These are phyloP conservation scores for Scelioninae gen. 1 DNA, from an alignment of 2,888 invertebrate species.

Conservation along the genomic window DNA sequence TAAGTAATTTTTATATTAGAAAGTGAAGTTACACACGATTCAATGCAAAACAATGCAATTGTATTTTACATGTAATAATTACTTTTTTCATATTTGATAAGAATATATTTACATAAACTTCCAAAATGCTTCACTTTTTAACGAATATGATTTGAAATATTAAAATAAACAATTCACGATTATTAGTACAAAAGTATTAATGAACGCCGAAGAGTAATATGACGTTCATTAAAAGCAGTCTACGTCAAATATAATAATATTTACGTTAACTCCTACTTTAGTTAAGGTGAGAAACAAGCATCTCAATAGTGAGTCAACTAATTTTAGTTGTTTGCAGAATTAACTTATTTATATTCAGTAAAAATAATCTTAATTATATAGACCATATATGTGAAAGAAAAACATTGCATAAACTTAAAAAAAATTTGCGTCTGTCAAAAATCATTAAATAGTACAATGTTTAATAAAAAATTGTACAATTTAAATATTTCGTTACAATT, in stretches of 20 bases:
- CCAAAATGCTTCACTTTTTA: background rate
- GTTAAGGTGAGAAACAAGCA: background rate
- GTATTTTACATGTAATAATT: background rate
- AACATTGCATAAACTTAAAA: too few species aligned
- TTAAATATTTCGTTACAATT: too few species aligned
- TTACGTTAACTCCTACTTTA: background rate
- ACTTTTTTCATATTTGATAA: background rate
- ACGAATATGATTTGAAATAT: background rate
- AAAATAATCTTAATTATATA: too few species aligned
- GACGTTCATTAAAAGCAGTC: too few species aligned
- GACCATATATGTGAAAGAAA: too few species aligned
- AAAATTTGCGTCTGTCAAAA: too few species aligned
- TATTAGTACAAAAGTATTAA: background rate
- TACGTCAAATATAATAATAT: background rate
- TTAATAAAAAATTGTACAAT: too few species aligned
- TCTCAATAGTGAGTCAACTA: conserved; percentile 24
- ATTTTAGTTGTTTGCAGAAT: conserved; percentile 25
- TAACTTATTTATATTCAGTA: background rate
- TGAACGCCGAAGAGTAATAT: background rate
- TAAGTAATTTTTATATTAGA: background rate
- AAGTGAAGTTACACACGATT: background rate
- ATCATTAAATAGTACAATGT: too few species aligned
- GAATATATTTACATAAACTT: background rate
- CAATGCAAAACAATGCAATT: conserved; percentile 1
- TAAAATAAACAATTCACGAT: background rate